A percentile compares a stretch with the other conserved stretches of the same genome.
Evolutionary conservation across 37 sponge, comb jelly and placozoan genomes (phyloP).

Genomic region (Beroe forskalii): DNA sequence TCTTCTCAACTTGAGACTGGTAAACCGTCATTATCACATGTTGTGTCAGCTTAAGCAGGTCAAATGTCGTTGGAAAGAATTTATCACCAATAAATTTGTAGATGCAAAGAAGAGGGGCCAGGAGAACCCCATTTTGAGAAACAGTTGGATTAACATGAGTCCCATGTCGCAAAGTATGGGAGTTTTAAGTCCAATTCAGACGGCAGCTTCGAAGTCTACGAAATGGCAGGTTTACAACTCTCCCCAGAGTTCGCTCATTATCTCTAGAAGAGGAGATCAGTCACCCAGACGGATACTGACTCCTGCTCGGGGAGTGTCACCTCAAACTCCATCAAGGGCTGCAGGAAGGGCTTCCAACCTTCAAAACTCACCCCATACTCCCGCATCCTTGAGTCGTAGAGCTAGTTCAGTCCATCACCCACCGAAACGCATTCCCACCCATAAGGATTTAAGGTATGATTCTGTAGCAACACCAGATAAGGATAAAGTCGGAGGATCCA

Average conservation of each 20-base stretch:
- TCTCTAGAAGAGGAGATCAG: background rate
- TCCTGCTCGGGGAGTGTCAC: background rate
- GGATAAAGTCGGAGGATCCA: background rate
- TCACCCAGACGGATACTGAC: background rate
- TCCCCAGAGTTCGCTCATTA: background rate
- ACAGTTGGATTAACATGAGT: background rate
- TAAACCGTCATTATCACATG: constrained; percentile 24
- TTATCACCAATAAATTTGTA: background rate
- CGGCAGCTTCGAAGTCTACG: constrained; percentile 7
- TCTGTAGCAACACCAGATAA: constrained; percentile 31
- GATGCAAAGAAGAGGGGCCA: background rate
- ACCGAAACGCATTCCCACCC: background rate
- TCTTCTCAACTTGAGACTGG: background rate
- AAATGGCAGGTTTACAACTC: background rate
- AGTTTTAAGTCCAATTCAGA: constrained; percentile 21
- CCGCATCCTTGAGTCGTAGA: background rate
- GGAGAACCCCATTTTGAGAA: background rate
- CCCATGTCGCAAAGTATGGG: constrained; percentile 26
- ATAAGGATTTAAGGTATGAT: background rate
- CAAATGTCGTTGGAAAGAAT: constrained; percentile 4
- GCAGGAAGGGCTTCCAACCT: background rate
- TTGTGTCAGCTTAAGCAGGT: constrained; percentile 5
- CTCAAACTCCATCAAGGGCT: background rate
- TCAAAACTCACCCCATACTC: background rate
- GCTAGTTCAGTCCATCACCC: background rate